These are phyloP conservation scores for Cryptomyrus ogoouensis DNA, from an alignment of 2,113 vertebrate species.

Conservation along the genomic window DNA sequence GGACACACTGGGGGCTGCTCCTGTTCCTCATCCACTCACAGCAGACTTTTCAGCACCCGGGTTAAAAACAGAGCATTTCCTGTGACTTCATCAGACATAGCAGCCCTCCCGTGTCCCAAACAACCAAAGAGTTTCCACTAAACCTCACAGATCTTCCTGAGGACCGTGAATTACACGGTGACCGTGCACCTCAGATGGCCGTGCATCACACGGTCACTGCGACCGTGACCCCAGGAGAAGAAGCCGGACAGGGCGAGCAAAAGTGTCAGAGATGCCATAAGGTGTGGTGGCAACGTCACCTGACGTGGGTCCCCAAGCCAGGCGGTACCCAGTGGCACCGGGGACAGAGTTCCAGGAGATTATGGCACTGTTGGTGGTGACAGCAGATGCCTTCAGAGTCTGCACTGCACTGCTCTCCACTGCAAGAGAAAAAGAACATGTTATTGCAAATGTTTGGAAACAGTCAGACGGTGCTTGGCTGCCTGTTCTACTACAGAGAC, in stretches of 20 bases:
- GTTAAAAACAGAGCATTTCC: background rate
- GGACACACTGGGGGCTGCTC: background rate
- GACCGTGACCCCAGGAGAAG: background rate
- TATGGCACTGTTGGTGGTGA: conserved; percentile 64
- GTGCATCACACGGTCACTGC: background rate
- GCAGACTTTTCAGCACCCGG: background rate
- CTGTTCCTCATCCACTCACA: background rate
- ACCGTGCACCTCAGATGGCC: background rate
- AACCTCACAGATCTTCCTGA: background rate
- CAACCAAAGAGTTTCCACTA: background rate
- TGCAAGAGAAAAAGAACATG: conserved; percentile 34
- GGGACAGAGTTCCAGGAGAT: conserved; percentile 72
- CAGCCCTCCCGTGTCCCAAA: background rate
- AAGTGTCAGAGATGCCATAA: background rate
- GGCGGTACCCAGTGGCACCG: conserved; percentile 74
- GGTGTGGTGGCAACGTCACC: conserved; percentile 51
- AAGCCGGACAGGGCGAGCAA: background rate
- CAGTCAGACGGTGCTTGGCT: background rate
- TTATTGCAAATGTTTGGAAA: background rate
- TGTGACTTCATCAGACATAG: background rate
- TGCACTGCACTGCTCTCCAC: conserved; percentile 79
- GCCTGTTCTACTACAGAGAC: too few species aligned
- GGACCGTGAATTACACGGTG: background rate
- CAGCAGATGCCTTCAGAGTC: conserved; percentile 63
- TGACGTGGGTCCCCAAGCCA: conserved; percentile 77